Conservation (phyloP, 2,797 vertebrate species). For the Anguilla pacifica region DNA sequence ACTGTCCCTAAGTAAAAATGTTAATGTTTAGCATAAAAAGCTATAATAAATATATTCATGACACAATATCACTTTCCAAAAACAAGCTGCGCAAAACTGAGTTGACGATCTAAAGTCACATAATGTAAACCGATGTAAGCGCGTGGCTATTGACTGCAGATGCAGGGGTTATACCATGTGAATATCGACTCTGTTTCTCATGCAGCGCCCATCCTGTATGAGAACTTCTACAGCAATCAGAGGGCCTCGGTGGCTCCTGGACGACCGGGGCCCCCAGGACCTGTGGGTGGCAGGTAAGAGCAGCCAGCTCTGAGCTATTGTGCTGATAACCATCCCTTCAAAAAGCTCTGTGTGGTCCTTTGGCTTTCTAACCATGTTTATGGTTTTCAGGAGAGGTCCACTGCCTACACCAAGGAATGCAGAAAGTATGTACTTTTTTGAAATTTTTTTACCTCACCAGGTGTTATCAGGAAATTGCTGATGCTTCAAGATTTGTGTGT, state of each 20-base stretch:
- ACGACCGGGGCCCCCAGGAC: constrained; percentile 46
- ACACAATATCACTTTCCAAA: neutral
- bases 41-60: neutral
- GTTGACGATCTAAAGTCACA: neutral
- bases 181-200: constrained; percentile 2
- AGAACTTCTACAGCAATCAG: constrained; percentile 89
- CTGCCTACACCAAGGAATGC: constrained; percentile 69
- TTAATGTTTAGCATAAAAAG: too few species aligned
- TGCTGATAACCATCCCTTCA: neutral
- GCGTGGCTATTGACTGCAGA: neutral
- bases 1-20: too few species aligned
- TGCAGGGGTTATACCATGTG: neutral
- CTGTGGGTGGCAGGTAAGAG: constrained; percentile 62
- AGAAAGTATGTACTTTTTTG: constrained; percentile 61
- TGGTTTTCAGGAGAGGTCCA: constrained; percentile 73
- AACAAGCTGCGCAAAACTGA: neutral
- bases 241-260: constrained; percentile 54
- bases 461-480: neutral
- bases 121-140: neutral
- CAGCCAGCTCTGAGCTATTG: neutral
- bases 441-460: neutral
- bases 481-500: neutral
- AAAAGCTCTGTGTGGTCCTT: constrained; percentile 34
- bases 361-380: constrained; percentile 39
- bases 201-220: constrained; percentile 82